Conservation (phyloP, 1,140 invertebrate species). For the Coenobita brevimanus region DNA sequence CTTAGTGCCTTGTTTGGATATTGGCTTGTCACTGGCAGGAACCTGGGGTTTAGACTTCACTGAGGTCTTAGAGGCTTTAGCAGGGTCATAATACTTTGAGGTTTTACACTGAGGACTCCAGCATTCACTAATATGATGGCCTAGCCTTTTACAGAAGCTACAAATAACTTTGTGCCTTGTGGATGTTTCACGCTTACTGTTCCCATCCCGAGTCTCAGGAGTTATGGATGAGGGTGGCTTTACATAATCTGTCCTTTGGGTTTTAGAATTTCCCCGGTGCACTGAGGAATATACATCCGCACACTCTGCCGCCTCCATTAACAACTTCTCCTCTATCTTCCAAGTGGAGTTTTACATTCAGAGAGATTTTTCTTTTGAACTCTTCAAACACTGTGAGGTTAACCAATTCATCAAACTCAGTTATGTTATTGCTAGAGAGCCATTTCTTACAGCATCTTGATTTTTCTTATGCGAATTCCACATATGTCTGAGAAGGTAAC, state of each 20-base stretch:
- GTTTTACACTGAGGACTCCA: background rate
- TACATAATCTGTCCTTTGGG: background rate
- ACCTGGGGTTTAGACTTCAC: too few species aligned
- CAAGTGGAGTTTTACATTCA: background rate
- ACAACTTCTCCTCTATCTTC: conserved; percentile 6
- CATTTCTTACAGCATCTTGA: too few species aligned
- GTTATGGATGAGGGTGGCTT: background rate
- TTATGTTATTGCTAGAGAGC: conserved; percentile 1
- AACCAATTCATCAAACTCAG: conserved; percentile 6
- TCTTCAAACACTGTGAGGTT: background rate
- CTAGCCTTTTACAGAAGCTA: conserved; percentile 1
- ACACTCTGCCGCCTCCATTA: background rate
- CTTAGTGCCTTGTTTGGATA: too few species aligned
- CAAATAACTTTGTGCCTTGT: background rate
- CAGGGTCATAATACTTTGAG: background rate
- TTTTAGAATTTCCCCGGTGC: background rate
- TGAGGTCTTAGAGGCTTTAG: too few species aligned
- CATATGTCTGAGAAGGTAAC: too few species aligned
- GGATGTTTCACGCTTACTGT: background rate
- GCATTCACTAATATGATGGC: conserved; percentile 12
- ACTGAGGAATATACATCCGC: conserved; percentile 16
- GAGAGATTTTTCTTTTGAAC: conserved; percentile 29
- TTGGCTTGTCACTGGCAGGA: too few species aligned
- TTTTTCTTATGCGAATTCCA: too few species aligned
- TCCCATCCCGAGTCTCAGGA: background rate